These are phyloP conservation scores for Apogon hyalosoma DNA, from an alignment of 2,797 vertebrate genomes.

Conservation along the genomic window DNA sequence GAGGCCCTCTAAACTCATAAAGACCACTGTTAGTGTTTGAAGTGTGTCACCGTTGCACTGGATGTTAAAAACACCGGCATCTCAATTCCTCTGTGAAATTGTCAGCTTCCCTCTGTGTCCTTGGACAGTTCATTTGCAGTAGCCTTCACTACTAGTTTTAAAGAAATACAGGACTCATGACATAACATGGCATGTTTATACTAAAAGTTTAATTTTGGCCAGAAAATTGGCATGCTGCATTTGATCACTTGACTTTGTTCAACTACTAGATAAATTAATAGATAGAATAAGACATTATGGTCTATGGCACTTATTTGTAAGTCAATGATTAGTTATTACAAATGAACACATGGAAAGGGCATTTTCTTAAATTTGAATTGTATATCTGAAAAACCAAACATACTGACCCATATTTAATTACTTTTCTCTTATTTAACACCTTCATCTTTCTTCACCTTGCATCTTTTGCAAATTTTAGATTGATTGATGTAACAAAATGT, in stretches of 20 bases:
- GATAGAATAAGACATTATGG: too few relatives aligned
- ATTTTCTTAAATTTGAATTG: too few relatives aligned
- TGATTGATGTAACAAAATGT: too few relatives aligned
- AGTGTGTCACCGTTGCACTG: slow-evolving; percentile 5
- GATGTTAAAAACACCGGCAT: not conserved
- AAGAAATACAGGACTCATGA: not conserved
- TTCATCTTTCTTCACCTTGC: too few relatives aligned
- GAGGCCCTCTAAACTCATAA: slow-evolving; percentile 42
- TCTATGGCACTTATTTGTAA: too few relatives aligned
- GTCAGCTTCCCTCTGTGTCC: not conserved
- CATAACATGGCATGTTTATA: not conserved
- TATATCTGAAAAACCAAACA: too few relatives aligned
- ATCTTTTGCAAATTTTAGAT: too few relatives aligned
- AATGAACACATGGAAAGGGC: too few relatives aligned
- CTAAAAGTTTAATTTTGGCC: not conserved
- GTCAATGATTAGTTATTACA: too few relatives aligned
- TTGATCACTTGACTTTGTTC: not conserved
- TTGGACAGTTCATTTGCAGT: slow-evolving; percentile 1
- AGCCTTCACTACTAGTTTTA: not conserved
- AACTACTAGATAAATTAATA: too few relatives aligned
- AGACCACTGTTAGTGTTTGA: slow-evolving; percentile 4
- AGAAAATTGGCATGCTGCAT: not conserved
- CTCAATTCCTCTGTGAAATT: slow-evolving; percentile 12
- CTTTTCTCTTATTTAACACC: too few relatives aligned
- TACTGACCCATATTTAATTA: too few relatives aligned